A percentile compares a stretch with the other conserved stretches of the same genome.
Conservation (phyloP, 2,888 invertebrate genomes). For the Reticulitermes lucifugus region DNA sequence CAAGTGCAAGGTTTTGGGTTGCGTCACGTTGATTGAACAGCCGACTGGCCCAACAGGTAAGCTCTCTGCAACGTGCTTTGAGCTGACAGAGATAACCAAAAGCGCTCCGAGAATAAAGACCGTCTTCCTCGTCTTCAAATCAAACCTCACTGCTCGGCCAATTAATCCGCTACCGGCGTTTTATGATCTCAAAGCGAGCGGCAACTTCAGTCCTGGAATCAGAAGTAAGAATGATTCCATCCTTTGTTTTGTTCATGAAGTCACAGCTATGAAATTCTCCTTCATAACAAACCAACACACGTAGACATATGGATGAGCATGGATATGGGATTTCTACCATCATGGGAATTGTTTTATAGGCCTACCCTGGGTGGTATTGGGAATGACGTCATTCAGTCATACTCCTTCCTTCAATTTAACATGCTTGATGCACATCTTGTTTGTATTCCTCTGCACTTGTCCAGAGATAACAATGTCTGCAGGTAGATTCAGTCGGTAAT, state of each 20-base stretch:
- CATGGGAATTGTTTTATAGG: not conserved
- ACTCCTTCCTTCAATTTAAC: not conserved
- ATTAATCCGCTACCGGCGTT: not conserved
- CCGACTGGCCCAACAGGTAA: no score
- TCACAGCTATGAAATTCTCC: not conserved
- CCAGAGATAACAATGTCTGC: not conserved
- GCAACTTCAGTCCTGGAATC: not conserved
- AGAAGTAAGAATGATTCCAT: not conserved
- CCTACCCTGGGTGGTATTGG: not conserved
- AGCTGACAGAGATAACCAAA: no score
- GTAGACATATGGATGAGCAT: not conserved
- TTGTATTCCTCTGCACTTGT: not conserved
- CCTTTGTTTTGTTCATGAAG: not conserved
- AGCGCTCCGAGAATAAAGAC: no score
- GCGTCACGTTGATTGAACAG: no score
- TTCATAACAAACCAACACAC: not conserved
- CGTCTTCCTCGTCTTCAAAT: not conserved
- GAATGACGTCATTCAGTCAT: slow-evolving; percentile 12
- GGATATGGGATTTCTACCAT: not conserved
- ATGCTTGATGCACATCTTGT: not conserved
- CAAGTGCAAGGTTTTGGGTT: no score
- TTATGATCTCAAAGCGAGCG: not conserved
- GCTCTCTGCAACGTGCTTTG: no score
- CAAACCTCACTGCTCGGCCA: not conserved
- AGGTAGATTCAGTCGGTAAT: not conserved